These are phyloP conservation scores for Agonopterix alstromeriana DNA, from an alignment of 2,888 invertebrate genomes.

Conservation along the genomic window DNA sequence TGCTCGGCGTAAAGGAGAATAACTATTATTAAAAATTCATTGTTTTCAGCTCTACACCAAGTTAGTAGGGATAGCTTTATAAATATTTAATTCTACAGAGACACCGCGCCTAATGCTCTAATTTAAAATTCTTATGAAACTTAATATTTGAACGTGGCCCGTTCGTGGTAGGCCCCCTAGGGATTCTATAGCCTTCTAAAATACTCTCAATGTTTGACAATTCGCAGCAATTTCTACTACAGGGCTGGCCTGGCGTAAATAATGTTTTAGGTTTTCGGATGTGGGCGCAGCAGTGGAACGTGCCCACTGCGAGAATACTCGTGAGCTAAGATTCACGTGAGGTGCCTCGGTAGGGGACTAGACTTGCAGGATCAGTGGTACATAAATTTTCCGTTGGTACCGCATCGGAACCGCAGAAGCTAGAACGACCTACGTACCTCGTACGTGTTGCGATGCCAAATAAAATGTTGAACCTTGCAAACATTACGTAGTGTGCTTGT, in stretches of 20 bases:
- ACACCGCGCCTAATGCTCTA: slow-evolving; percentile 60
- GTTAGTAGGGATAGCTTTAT: slow-evolving; percentile 57
- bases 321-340: slow-evolving; percentile 37
- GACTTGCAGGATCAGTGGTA: slow-evolving; percentile 64
- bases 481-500: not conserved
- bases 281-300: slow-evolving; percentile 43
- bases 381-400: slow-evolving; percentile 68
- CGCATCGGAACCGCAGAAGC: slow-evolving; percentile 71
- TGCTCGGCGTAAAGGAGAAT: slow-evolving; percentile 53
- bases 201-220: slow-evolving; percentile 35
- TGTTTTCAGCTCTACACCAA: slow-evolving; percentile 48
- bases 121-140: slow-evolving; percentile 72
- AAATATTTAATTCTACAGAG: slow-evolving; percentile 66
- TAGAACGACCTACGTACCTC: slow-evolving; percentile 45
- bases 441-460: slow-evolving; percentile 60
- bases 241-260: slow-evolving; percentile 30
- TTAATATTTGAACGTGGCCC: slow-evolving; percentile 64
- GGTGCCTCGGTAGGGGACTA: slow-evolving; percentile 42
- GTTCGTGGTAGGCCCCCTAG: slow-evolving; percentile 40
- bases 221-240: slow-evolving; percentile 52
- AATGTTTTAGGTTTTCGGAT: slow-evolving; percentile 13
- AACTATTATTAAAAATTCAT: slow-evolving; percentile 71
- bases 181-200: slow-evolving; percentile 37
- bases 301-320: slow-evolving; percentile 34
- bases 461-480: slow-evolving; percentile 38